These are phyloP conservation scores for Melitaea athalia DNA, from an alignment of 2,888 invertebrate species.

Conservation along the genomic window DNA sequence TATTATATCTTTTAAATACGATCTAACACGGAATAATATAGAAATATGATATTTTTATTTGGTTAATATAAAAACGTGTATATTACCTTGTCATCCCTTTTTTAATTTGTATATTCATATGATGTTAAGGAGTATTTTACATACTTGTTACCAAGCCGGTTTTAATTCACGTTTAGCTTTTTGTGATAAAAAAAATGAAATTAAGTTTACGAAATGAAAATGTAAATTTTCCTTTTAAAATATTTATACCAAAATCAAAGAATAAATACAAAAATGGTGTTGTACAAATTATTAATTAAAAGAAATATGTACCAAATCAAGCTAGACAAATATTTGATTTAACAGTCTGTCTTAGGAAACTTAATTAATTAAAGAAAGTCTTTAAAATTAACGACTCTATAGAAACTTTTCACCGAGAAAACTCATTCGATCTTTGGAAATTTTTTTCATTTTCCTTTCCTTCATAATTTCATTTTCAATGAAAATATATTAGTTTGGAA, in stretches of 20 bases:
- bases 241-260: not conserved
- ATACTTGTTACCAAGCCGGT: no score
- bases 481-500: constrained; percentile 18
- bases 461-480: constrained; percentile 22
- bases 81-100: no score
- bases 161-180: no score
- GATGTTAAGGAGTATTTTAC: no score
- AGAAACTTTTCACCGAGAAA: constrained; percentile 37
- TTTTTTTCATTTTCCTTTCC: constrained; percentile 31
- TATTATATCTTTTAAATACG: no score
- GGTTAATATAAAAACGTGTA: no score
- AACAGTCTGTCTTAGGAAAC: constrained; percentile 21
- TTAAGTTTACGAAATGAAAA: not conserved
- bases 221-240: not conserved
- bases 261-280: not conserved
- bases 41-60: no score
- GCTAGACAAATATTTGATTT: constrained; percentile 22
- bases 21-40: no score
- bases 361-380: constrained; percentile 37
- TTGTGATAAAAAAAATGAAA: not conserved
- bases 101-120: no score
- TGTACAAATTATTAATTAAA: constrained; percentile 11
- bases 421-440: constrained; percentile 31
- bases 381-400: constrained; percentile 35
- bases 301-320: constrained; percentile 6